Base-by-base conservation (phyloP, 2,888 invertebrate genomes). In the Drosophila nigritarsus region DNA sequence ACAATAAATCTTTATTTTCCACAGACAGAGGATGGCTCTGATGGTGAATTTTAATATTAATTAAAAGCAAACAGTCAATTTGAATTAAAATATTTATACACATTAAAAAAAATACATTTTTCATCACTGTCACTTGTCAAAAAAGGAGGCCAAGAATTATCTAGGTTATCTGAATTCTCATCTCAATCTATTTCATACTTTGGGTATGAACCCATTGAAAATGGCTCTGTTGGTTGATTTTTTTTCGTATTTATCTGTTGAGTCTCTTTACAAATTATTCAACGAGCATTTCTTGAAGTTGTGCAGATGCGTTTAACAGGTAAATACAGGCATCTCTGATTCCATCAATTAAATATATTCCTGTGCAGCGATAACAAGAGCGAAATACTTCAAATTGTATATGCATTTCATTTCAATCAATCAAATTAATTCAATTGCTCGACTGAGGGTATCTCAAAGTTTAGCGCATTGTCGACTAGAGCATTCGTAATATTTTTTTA, bases 61-160 rank as follows among this genome's bases (percentile, higher is more conserved):
- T 29, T n/a, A 9, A 15, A 30, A 42, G 27, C 1, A 29, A 18
- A 7, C 4, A n/a, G 45, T 30, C n/a, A 32, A 27, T 29, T 71
- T 54, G 15, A 48, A 32, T 56, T 73, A 48, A 11, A 72, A 72
- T 59, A 38, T 42, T 51, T n/a, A 24, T 1, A n/a, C 24, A 32
- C 20, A 20, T 32, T 24, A 24, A 38, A 24, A 24, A 38, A 24
- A 18, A 20, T 4, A 30, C 2, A 45, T 45, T 24, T 24, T 24
- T 8, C 45, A 24, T 15, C 24, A 1, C 3, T 45, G 45, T 24
- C 45, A 45, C 13, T 24, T 8, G 45, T 4, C 45, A 45, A 45
- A 24, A 20, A 24, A 45, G 8, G 24, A 15, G 24, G 2, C 15
- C 45, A 8, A 2, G 3, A 45, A 45, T 24, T 24, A 15, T 45